Conservation (phyloP, 1,140 invertebrate genomes). For the Danaus plexippus region DNA sequence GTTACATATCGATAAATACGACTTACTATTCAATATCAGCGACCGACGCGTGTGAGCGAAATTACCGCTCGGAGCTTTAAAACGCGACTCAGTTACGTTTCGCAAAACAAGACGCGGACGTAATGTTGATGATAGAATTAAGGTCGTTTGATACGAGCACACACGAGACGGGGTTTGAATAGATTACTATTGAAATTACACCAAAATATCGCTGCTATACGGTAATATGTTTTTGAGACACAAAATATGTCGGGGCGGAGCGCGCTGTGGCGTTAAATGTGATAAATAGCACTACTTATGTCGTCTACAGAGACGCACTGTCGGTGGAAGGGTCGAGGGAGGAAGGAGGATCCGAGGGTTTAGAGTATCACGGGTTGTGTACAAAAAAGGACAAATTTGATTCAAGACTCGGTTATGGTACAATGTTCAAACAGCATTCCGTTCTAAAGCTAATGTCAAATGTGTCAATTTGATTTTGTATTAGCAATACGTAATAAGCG, state of each 20-base stretch:
- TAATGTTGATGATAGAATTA: constrained; percentile 17
- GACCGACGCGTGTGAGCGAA: constrained; percentile 5
- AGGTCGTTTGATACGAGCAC: constrained; percentile 16
- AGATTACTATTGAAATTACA: too few relatives aligned
- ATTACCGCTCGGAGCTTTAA: constrained; percentile 15
- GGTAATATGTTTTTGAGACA: too few relatives aligned
- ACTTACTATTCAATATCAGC: constrained; percentile 10
- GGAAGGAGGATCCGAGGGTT: neutral
- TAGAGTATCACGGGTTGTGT: neutral
- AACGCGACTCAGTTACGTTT: constrained; percentile 19
- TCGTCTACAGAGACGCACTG: constrained; percentile 15
- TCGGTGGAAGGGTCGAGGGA: neutral
- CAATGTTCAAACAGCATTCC: constrained; percentile 6
- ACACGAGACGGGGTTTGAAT: too few relatives aligned
- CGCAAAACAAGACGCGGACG: constrained; percentile 17
- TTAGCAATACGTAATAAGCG: too few relatives aligned
- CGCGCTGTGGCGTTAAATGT: constrained; percentile 5
- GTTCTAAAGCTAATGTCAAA: constrained; percentile 1
- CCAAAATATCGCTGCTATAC: too few relatives aligned
- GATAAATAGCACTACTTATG: constrained; percentile 14
- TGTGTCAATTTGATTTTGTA: too few relatives aligned
- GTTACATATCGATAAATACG: constrained; percentile 8
- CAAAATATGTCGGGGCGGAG: too few relatives aligned
- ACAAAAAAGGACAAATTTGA: constrained; percentile 15
- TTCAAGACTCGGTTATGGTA: constrained; percentile 8